Evolutionary conservation across 2,797 vertebrate genomes (phyloP).

Genomic region (Discoglossus pictus): DNA sequence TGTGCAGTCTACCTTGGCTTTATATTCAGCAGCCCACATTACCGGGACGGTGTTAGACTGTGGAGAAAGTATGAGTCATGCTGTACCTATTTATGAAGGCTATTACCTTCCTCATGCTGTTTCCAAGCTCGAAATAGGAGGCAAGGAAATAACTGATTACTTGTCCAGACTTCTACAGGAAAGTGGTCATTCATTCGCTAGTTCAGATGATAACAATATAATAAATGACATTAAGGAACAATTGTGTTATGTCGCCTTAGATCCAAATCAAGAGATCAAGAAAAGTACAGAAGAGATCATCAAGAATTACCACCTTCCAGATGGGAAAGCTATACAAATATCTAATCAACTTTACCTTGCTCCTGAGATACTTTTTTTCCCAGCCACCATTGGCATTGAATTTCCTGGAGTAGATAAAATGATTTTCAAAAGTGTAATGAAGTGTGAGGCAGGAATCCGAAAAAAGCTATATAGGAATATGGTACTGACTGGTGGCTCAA

Average conservation of each 20-base stretch:
- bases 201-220: slow-evolving; percentile 16
- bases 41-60: slow-evolving; percentile 63
- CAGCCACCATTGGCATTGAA: slow-evolving; percentile 39
- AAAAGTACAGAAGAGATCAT: neutral
- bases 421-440: slow-evolving; percentile 51
- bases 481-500: slow-evolving; percentile 42
- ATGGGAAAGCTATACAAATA: slow-evolving; percentile 46
- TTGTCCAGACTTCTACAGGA: slow-evolving; percentile 57
- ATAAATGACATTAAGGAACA: slow-evolving; percentile 63
- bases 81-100: slow-evolving; percentile 62
- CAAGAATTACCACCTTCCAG: slow-evolving; percentile 57
- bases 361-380: slow-evolving; percentile 59
- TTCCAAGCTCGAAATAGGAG: slow-evolving; percentile 54
- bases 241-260: slow-evolving; percentile 59
- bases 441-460: slow-evolving; percentile 24
- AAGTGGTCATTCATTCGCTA: slow-evolving; percentile 43
- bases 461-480: slow-evolving; percentile 46
- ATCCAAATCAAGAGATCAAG: slow-evolving; percentile 36
- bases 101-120: slow-evolving; percentile 64
- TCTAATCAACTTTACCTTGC: slow-evolving; percentile 58
- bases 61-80: slow-evolving; percentile 55
- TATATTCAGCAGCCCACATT: slow-evolving; percentile 59
- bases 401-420: slow-evolving; percentile 54
- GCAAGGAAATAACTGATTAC: slow-evolving; percentile 58
- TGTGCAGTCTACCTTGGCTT: slow-evolving; percentile 59